Base-by-base conservation (phyloP, 2,113 vertebrate species). In the Corythoichthys haematopterus region DNA sequence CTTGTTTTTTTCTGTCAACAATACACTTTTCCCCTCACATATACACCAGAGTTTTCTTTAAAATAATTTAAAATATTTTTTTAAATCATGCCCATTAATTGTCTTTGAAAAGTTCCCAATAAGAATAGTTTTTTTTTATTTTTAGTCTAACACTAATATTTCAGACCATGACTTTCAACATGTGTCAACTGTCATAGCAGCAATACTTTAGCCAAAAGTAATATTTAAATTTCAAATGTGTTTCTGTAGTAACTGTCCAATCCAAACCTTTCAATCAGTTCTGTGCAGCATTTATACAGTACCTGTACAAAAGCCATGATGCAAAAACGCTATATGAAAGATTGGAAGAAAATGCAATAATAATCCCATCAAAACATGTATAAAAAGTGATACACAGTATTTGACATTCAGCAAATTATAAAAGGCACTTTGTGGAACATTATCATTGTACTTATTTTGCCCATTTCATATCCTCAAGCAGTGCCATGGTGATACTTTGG, bases 381-480 rank as follows among this genome's bases (percentile, higher is more conserved):
- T 33, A 13, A 13, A 20, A 62, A 45, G 15, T 45, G 59, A 61
- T 61, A 2, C 1, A 8, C 40, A 8, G 3, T 43, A 61, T 36
- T 64, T 64, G 35, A 64, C 15, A 64, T 50, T 14, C 46, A 1
- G 63, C 47, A 64, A 64, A 62, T 46, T 46, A 46, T 46, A 62
- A 2, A 45, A 13, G n/a, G 20, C 40, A 10, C 40, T 13, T 6
- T 28, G 20, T 46, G 40, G 40, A 6, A 62, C 10, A 45, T 46
- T 28, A 62, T 46, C 3, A 51, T 38, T 51, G 66, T 43, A 52
- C n/a, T 40, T 48, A 51, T 60, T 52, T 43, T 43, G 40, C 6
- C 6, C 6, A 43, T 28, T 28, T 28, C 20, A 28, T 28, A 28
- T 28, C 20, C 20, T 28, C 40, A 43, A 43, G 62, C 55, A 14